Evolutionary conservation across 1,140 invertebrate species (phyloP).

Genomic region (Venustaconcha ellipsiformis): DNA sequence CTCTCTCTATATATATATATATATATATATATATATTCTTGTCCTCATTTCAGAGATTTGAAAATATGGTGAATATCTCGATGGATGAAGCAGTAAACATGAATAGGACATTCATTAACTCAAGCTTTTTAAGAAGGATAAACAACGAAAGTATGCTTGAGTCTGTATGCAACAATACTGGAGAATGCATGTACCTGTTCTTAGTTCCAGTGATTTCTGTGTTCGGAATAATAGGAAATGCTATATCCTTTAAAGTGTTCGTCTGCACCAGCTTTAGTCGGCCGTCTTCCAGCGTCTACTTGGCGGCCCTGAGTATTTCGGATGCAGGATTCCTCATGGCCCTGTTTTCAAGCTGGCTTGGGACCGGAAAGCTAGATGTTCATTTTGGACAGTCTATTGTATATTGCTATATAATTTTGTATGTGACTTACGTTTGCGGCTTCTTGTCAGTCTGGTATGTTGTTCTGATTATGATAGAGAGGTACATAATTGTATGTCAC

Average conservation of each 20-base stretch:
- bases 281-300: constrained; percentile 74
- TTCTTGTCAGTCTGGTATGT: constrained; percentile 67
- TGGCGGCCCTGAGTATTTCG: constrained; percentile 72
- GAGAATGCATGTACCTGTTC: constrained; percentile 17
- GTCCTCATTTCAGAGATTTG: no score
- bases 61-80: no score
- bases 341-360: constrained; percentile 63
- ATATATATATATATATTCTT: no score
- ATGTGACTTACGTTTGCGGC: constrained; percentile 54
- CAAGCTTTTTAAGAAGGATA: no score
- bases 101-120: no score
- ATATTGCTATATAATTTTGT: constrained; percentile 58
- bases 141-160: no score
- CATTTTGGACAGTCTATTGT: constrained; percentile 51
- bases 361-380: constrained; percentile 70
- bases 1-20: no score
- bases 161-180: no score
- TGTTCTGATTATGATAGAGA: constrained; percentile 66
- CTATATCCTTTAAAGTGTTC: constrained; percentile 73
- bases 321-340: constrained; percentile 73
- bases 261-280: constrained; percentile 72
- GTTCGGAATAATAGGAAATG: constrained; percentile 72
- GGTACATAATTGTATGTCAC: constrained; percentile 55
- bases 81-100: no score
- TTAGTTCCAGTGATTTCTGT: constrained; percentile 70